Evolutionary conservation across 1,140 invertebrate genomes (phyloP).

Genomic region (Drosophila kepulauana): DNA sequence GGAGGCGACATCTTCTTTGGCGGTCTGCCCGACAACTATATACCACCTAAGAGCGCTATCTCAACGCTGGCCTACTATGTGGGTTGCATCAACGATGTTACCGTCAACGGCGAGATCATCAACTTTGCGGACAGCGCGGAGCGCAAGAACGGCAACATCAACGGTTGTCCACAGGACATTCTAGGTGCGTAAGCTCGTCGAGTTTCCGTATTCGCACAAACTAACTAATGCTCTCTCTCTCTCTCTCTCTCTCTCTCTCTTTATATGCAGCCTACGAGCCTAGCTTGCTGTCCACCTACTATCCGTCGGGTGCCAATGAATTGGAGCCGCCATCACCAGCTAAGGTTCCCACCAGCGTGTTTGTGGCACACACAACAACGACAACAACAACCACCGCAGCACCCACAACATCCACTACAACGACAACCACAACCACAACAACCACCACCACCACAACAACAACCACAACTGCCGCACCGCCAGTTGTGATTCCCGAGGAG

Average conservation of each 20-base stretch:
- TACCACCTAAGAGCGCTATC: conserved; percentile 74
- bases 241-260: not conserved
- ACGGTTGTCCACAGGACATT: conserved; percentile 87
- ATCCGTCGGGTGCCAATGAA: conserved; percentile 68
- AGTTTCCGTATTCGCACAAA: not conserved
- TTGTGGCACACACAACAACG: conserved; percentile 25
- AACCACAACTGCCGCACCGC: conserved; percentile 53
- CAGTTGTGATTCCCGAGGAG: not conserved
- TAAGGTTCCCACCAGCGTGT: not conserved
- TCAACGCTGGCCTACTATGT: conserved; percentile 87
- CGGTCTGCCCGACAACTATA: conserved; percentile 89
- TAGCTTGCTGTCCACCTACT: conserved; percentile 57
- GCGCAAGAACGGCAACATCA: conserved; percentile 88
- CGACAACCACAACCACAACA: conserved; percentile 27
- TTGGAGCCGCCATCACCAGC: conserved; percentile 33
- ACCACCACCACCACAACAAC: conserved; percentile 18
- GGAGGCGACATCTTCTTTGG: conserved; percentile 93
- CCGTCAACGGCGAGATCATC: conserved; percentile 92
- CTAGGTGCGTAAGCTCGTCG: conserved; percentile 59
- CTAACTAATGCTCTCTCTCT: not conserved
- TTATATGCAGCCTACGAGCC: conserved; percentile 66
- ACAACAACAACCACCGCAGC: conserved; percentile 27
- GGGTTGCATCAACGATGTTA: conserved; percentile 95
- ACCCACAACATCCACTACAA: conserved; percentile 32
- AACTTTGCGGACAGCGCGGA: conserved; percentile 93